Base-by-base conservation (phyloP, 2,888 invertebrate genomes). In the Clunio marinus region DNA sequence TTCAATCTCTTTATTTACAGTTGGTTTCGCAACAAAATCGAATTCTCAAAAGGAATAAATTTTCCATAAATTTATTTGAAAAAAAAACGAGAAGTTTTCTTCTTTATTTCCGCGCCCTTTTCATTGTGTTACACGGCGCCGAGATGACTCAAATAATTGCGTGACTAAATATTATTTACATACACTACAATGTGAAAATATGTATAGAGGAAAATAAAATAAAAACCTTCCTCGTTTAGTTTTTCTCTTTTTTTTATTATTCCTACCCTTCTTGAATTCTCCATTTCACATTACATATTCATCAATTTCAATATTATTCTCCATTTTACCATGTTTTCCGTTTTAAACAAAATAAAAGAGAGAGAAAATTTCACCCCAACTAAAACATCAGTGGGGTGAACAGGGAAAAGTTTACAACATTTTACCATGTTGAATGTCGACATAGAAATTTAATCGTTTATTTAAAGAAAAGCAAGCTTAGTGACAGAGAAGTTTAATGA, bases 111-210 rank as follows among this genome's bases (percentile, higher is more conserved):
- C 45, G 10, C 15, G n/a, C n/a, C 13, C 17, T 22, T n/a, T 25
- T 22, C 17, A 27, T 60, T 7, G 22, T 7, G 24, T n/a, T n/a
- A n/a, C n/a, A n/a, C 15, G 66, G 66, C 66, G 66, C 66, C 66
- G 45, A 55, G 51, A 66, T 46, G 66, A 66, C 66, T 66, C 41
- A 24, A 20, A 24, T 17, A 27, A 66, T 66, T 35, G 66, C 66
- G 66, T 66, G 66, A 66, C 55, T 66, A 46, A 66, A 46, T 35
- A 24, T 27, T 66, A 66, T 66, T 66, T 63, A 63, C 45, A 63
- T 41, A 27, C 41, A 45, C 41, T 20, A 63, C 45, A 32, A n/a
- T 32, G 17, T 15, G n/a, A 15, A 41, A n/a, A n/a, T n/a, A n/a
- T n/a, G n/a, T n/a, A 32, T 32, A 10, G 32, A 32, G 32, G 32